phyloP scores from a whole-genome alignment of 2,113 vertebrate genomes.

The Forbesichthys agassizii region DNA sequence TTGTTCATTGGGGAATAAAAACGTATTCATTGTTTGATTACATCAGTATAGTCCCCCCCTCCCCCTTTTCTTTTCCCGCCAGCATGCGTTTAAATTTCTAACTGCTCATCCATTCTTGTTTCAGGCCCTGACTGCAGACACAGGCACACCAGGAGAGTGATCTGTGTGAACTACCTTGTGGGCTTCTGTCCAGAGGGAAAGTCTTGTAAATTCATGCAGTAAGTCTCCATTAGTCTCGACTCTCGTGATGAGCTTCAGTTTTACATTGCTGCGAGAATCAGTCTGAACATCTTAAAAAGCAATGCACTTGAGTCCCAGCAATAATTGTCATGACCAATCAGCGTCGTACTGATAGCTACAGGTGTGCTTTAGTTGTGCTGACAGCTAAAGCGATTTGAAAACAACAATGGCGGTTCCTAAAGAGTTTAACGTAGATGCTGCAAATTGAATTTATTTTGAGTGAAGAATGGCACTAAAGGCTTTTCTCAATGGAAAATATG shows the following conservation, averaged over 20 bases:
- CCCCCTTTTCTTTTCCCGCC: neutral
- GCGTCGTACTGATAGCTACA: too few species aligned
- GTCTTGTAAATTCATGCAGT: constrained; percentile 99
- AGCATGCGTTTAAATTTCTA: neutral
- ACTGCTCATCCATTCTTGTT: neutral
- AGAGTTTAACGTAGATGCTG: too few species aligned
- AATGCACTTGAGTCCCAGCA: too few species aligned
- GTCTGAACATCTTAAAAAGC: too few species aligned
- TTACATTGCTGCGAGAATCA: too few species aligned
- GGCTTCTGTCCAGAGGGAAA: constrained; percentile 97
- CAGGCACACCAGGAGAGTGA: constrained; percentile 94
- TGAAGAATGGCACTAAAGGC: too few species aligned
- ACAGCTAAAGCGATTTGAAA: too few species aligned
- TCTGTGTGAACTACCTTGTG: constrained; percentile 98
- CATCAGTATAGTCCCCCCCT: neutral
- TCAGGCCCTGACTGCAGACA: constrained; percentile 96
- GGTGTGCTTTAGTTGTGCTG: too few species aligned
- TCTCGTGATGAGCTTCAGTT: neutral
- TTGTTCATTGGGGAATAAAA: neutral
- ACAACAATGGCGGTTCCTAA: too few species aligned
- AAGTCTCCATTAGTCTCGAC: constrained; percentile 68
- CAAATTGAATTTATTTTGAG: too few species aligned
- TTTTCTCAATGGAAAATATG: too few species aligned
- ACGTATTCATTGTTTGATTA: neutral
- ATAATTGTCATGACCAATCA: too few species aligned